Base-by-base conservation (phyloP, 2,888 invertebrate genomes). In the Molorchus minor region DNA sequence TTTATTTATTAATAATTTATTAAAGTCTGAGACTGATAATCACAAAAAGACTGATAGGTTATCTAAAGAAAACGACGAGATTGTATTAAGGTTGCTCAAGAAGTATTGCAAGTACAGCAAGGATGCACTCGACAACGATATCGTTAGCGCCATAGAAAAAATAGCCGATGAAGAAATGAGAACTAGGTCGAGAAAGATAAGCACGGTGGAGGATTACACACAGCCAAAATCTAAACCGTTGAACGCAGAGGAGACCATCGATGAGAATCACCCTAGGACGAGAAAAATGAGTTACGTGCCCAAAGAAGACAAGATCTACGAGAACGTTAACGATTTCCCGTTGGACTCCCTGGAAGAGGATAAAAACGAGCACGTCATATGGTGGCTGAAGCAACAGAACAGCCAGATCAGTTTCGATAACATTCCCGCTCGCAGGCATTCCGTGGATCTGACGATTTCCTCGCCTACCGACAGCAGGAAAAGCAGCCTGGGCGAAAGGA, bases 101-200 rank as follows among this genome's bases (percentile, higher is more conserved):
- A 81, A 81, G 70, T 81, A 81, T 67, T 80, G 79, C 67, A 80
- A 80, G 61, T 81, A 81, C 59, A 80, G 79, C 59, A 75, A 77
- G 54, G 78, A 77, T 57, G 73, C 78, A 19, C 71, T 80, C 16
- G 80, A 79, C 55, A 72, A 77, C 56, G 76, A 80, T 5, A 79
- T 81, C 25, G 72, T 81, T 29, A 77, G 71, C 62, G 80, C 80
- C 41, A 75, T 80, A 25, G 79, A 78, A 63, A 72, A 65, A 35
- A 70, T 75, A 15, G 54, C 71, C 3, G 71, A 73, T 46, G 69
- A 70, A 19, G 59, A 63, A 13, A 59, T 62, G 36, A 54, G 20
- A 20, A 52, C 44, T 40, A 65, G 62, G 41, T 47, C 58, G n/a
- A 56, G 62, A 55, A 59, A 60, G 56, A 61, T 52, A 49, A 57